Evolutionary conservation across 1,140 invertebrate genomes (phyloP).

Genomic region (Euura saliciscinereae): DNA sequence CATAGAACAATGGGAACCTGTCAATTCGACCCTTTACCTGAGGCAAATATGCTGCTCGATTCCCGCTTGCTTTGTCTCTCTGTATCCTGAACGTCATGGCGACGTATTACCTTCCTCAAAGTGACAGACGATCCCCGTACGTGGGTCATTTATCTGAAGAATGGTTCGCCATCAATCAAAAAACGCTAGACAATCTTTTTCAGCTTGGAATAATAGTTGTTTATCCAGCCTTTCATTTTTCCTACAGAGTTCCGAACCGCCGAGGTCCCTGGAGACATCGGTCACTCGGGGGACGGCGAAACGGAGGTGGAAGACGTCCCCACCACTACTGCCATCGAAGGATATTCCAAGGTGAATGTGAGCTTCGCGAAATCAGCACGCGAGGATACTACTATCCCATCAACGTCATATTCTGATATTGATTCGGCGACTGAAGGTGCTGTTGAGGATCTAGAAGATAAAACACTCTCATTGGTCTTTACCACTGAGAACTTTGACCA

Average conservation of each 20-base stretch:
- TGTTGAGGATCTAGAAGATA: neutral
- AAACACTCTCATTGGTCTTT: neutral
- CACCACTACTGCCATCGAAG: neutral
- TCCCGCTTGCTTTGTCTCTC: neutral
- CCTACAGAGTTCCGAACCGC: neutral
- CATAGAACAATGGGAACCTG: too few species aligned
- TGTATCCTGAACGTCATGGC: neutral
- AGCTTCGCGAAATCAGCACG: neutral
- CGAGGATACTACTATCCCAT: neutral
- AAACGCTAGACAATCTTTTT: neutral
- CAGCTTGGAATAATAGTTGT: neutral
- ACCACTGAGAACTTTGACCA: neutral
- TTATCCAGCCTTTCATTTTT: neutral
- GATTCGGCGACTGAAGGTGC: neutral
- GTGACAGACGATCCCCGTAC: neutral
- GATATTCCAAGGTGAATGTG: neutral
- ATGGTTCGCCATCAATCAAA: neutral
- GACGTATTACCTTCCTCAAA: neutral
- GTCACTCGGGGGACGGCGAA: neutral
- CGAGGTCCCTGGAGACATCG: slow-evolving; percentile 6
- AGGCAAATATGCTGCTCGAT: too few species aligned
- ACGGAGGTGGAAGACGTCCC: neutral
- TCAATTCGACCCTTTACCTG: too few species aligned
- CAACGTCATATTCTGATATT: neutral
- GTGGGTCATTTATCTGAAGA: neutral